Base-by-base conservation (phyloP, 1,140 invertebrate species). In the Apis dorsata region DNA sequence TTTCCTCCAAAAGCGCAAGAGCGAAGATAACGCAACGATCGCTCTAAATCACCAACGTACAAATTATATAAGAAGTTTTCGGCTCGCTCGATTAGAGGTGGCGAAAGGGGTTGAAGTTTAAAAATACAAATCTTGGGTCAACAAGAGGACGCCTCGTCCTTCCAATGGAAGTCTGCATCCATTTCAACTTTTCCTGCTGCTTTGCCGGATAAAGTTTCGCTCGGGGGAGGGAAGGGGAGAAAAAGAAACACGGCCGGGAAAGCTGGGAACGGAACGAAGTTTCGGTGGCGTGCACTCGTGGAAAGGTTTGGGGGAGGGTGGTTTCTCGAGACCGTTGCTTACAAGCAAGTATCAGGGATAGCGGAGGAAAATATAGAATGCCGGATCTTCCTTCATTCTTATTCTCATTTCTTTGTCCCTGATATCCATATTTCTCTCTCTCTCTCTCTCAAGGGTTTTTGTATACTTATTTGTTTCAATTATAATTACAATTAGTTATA, bases 171-270 rank as follows among this genome's bases (percentile, higher is more conserved):
- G 13, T 11, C n/a, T 24, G 70, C 70, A n/a, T 55, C 70, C 70
- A 71, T 71, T 71, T 55, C 1, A 71, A 71, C 51, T 71, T 44
- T 71, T 71, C 70, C 55, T 2, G 70, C 51, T 24, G 51, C 51
- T 13, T 57, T 9, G 12, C 1, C 70, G 12, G 70, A 13, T 28
- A 57, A 71, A 57, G n/a, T 71, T 71, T 19, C 53, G n/a, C 34
- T 0, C 70, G 70, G 21, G 5, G 24, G n/a, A 57, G n/a, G 53
- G 49, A 12, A 28, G n/a, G 51, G 21, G 49, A 19, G 24, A 34
- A 34, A 57, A 51, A 10, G 24, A n/a, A 57, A 15, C 55, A 24
- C 34, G 70, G 70, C 15, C n/a, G 70, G 53, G 51, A 11, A 21
- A 28, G 24, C 62, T 63, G 62, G 3, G 9, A 34, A 28, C 70